Evolutionary conservation across 2,888 invertebrate genomes (phyloP).

Genomic region (Acholoe squamosa): DNA sequence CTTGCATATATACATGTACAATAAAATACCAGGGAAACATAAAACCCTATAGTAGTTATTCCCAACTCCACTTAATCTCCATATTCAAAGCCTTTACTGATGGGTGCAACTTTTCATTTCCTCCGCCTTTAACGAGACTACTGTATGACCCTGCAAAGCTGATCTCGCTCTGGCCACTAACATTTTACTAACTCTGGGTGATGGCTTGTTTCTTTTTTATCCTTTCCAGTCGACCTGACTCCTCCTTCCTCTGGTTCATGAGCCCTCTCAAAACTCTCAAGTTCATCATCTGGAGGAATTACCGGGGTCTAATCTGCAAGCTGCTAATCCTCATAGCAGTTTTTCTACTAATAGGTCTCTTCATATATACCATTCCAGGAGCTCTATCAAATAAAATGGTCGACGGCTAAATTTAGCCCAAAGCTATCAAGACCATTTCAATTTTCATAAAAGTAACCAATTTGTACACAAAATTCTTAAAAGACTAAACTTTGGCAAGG

Average conservation of each 20-base stretch:
- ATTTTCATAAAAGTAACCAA: no score
- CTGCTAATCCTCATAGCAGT: conserved; percentile 68
- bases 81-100: not conserved
- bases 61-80: no score
- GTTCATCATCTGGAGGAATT: conserved; percentile 72
- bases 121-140: no score
- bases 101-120: not conserved
- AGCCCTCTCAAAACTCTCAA: conserved; percentile 72
- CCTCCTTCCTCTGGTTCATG: conserved; percentile 73
- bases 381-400: conserved; percentile 66
- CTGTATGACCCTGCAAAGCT: no score
- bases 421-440: no score
- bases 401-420: not conserved
- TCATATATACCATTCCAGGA: conserved; percentile 70
- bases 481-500: no score
- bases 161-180: not conserved
- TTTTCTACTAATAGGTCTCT: conserved; percentile 68
- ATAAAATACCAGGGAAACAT: not conserved
- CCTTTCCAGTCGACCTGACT: conserved; percentile 70
- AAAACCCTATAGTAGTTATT: no score
- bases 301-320: conserved; percentile 70
- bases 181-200: not conserved
- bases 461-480: no score
- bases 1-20: not conserved
- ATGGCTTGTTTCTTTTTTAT: not conserved